phyloP scores from a whole-genome alignment of 2,113 vertebrate genomes.

The Symphodus melops region DNA sequence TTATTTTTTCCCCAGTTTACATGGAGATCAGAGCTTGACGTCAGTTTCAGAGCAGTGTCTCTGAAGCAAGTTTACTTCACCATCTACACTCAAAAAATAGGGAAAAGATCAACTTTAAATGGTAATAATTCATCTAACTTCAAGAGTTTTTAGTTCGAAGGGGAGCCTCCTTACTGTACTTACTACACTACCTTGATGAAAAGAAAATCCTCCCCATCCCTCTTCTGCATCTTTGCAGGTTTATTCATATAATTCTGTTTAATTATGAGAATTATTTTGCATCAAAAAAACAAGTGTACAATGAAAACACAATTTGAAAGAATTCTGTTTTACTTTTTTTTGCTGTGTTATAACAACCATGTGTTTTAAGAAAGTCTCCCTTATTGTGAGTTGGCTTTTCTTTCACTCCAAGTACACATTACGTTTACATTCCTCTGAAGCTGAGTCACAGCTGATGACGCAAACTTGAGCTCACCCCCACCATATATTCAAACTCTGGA shows the following conservation, averaged over 20 bases:
- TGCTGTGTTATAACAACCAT: no score
- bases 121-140: background rate
- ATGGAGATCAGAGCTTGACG: conserved; percentile 30
- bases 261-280: conserved; percentile 7
- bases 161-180: background rate
- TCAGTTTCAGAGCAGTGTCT: conserved; percentile 34
- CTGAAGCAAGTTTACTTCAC: conserved; percentile 32
- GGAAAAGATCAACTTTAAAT: conserved; percentile 31
- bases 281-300: no score
- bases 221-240: conserved; percentile 7
- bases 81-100: conserved; percentile 24
- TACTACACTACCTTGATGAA: conserved; percentile 10
- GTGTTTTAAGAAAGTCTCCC: conserved; percentile 19
- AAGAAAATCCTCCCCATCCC: conserved; percentile 2
- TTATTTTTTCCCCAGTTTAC: conserved; percentile 28
- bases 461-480: conserved; percentile 19
- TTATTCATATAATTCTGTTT: conserved; percentile 3
- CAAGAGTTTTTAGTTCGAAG: conserved; percentile 16
- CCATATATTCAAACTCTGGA: conserved; percentile 42
- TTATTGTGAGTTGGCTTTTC: conserved; percentile 13
- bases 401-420: conserved; percentile 22
- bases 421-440: conserved; percentile 30
- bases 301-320: no score
- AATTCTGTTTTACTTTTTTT: background rate
- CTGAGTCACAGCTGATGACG: conserved; percentile 57